A percentile compares a stretch with the other conserved stretches of the same genome.
These are phyloP conservation scores for Diprion similis DNA, from an alignment of 1,140 invertebrate genomes.

Conservation along the genomic window DNA sequence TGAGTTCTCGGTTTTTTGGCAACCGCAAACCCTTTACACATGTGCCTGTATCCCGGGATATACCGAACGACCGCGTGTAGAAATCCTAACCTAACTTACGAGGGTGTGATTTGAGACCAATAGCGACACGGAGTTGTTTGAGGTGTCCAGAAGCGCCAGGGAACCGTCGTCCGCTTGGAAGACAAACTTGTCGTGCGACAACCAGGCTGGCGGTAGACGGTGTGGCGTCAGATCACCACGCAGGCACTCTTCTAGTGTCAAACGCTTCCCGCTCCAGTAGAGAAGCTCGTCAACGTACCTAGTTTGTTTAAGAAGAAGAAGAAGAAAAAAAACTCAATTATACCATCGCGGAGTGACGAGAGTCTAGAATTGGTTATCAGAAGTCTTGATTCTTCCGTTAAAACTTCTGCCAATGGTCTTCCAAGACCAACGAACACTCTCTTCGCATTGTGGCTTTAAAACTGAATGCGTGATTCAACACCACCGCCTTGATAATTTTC, in stretches of 20 bases:
- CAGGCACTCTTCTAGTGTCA: slow-evolving; percentile 82
- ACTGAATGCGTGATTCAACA: no score
- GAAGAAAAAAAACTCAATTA: slow-evolving; percentile 8
- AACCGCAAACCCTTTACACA: background rate
- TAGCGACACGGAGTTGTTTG: slow-evolving; percentile 75
- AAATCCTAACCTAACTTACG: slow-evolving; percentile 61
- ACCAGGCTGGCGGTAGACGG: slow-evolving; percentile 78
- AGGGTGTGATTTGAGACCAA: slow-evolving; percentile 86
- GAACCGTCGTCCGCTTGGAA: slow-evolving; percentile 85
- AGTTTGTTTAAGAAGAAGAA: slow-evolving; percentile 16
- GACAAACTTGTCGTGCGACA: slow-evolving; percentile 79
- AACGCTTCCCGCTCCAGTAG: slow-evolving; percentile 82
- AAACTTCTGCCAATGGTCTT: no score
- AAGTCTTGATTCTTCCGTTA: no score
- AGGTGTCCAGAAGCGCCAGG: slow-evolving; percentile 76
- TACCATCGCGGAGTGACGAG: no score
- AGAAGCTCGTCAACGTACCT: slow-evolving; percentile 86
- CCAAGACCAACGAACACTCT: no score
- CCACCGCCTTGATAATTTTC: no score
- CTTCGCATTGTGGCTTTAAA: no score
- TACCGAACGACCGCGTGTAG: no score
- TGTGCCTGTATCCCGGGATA: background rate
- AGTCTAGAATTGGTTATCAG: no score
- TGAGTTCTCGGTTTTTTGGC: background rate
- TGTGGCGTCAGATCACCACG: slow-evolving; percentile 77